Base-by-base conservation (phyloP, 2,797 vertebrate species). In the Malurus splendens region DNA sequence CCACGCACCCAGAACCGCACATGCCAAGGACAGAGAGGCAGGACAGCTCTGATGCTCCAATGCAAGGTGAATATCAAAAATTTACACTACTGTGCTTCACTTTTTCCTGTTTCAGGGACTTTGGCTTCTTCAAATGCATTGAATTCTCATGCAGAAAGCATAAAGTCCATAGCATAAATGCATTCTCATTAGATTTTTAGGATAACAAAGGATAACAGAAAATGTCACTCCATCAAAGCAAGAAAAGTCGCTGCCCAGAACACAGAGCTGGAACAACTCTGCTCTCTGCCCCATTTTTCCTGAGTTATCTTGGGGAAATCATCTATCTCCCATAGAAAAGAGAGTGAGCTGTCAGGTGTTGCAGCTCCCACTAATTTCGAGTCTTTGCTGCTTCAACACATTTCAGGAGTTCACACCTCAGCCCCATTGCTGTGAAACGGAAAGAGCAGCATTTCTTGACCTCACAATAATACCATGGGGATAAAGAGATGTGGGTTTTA, bases 321-420 rank as follows among this genome's bases (percentile, higher is more conserved):
- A 44, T 17, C 51, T 2, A 59, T 64, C 20, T 87, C 79, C 65
- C 65, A 54, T 0, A 44, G 28, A 61, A 65, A 41, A 8, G 65
- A 55, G n/a, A 0, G 0, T 27, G 41, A 74, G 47, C 25, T 72
- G 0, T 42, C 8, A 4, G 45, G 10, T 54, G 52, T 27, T 23
- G 45, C 48, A 51, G 39, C 47, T 87, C 24, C 10, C 14, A 7
- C 20, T 67, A n/a, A 85, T 56, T 78, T 89, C 50, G 57, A 67
- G 59, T 28, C 25, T 68, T 57, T 19, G 16, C 42, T 85, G 59
- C 66, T 86, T 75, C 77, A 55, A 88, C 36, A 44, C 56, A 24
- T 76, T 57, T 47, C 38, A 47, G 5, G 67, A 60, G 54, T 44
- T 76, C 66, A 76, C 24, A 9, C 39, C 41, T 76, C 67, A 16